These are phyloP conservation scores for Hydrochoerus hydrochaeris DNA, from an alignment of 2,113 vertebrate species.

Conservation along the genomic window DNA sequence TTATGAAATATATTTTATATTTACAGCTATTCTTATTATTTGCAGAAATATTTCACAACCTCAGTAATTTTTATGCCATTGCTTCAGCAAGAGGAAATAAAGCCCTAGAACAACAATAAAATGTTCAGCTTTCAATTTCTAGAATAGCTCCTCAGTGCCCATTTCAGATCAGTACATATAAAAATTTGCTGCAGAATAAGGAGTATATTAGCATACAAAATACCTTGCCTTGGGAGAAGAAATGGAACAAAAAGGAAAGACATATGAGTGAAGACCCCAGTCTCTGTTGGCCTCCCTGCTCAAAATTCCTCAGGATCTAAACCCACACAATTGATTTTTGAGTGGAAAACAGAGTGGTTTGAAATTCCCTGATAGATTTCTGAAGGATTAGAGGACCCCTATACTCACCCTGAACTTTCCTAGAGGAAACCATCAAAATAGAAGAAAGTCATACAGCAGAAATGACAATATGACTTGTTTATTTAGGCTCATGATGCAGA, in stretches of 20 bases:
- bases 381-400: not conserved
- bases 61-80: conserved; percentile 11
- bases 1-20: conserved; percentile 10
- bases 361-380: not conserved
- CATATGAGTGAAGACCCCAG: not conserved
- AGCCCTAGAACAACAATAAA: not conserved
- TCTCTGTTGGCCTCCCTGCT: not conserved
- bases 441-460: conserved; percentile 10
- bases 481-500: not conserved
- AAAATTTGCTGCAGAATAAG: not conserved
- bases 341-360: not conserved
- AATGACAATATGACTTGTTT: not conserved
- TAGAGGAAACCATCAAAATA: not conserved
- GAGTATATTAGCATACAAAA: not conserved
- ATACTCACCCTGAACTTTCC: not conserved
- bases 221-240: not conserved
- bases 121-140: not conserved
- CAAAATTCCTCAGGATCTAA: not conserved
- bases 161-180: not conserved
- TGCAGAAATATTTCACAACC: conserved; percentile 2
- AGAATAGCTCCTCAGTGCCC: not conserved
- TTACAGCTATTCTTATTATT: conserved; percentile 20
- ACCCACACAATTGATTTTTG: not conserved
- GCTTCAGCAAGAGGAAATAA: conserved; percentile 11
- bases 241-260: not conserved